Base-by-base conservation (phyloP, 2,113 vertebrate species). In the Paratilapia polleni region DNA sequence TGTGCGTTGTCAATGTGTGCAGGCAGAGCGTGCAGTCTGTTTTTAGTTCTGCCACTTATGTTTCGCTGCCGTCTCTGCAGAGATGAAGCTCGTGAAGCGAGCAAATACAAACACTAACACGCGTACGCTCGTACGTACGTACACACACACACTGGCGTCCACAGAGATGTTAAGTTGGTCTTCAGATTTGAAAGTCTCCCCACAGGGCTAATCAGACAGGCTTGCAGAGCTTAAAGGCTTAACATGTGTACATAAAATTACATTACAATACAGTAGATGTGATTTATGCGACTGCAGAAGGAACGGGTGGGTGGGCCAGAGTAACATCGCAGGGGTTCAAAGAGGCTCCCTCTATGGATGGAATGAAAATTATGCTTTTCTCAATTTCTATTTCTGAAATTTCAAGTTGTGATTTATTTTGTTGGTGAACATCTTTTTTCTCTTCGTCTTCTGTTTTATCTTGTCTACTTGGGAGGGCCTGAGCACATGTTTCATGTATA, bases 1-100 rank as follows among this genome's bases (percentile, higher is more conserved):
- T 73, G 66, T 52, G 47, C 54, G 68, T 54, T 5, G 6, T 54
- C 47, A 31, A 26, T 14, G 47, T 70, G 63, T 70, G 63, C 47
- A 78, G 74, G 78, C 76, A 28, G n/a, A 62, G 66, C 68, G 17
- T 57, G 56, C 54, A 83, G 86, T 88, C 85, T 90, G 90, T 93
- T 92, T 93, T 90, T 78, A 83, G 85, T 91, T 93, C 82, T 92
- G 86, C 93, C 89, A 93, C 87, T 93, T 88, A 83, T 70, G 80
- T 89, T 89, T 83, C 22, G 64, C 38, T 88, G 80, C 78, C 70
- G 63, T 89, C 80, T 87, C 62, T 78, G 60, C 70, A 86, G 63
- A 83, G 85, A 88, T 22, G 20, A 90, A 92, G 84, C 88, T 89
- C 81, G 80, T 88, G 87, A 89, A 76, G 88, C 74, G 85, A 85